These are phyloP conservation scores for Anser brachyrhynchus DNA, from an alignment of 2,113 vertebrate genomes.

Conservation along the genomic window DNA sequence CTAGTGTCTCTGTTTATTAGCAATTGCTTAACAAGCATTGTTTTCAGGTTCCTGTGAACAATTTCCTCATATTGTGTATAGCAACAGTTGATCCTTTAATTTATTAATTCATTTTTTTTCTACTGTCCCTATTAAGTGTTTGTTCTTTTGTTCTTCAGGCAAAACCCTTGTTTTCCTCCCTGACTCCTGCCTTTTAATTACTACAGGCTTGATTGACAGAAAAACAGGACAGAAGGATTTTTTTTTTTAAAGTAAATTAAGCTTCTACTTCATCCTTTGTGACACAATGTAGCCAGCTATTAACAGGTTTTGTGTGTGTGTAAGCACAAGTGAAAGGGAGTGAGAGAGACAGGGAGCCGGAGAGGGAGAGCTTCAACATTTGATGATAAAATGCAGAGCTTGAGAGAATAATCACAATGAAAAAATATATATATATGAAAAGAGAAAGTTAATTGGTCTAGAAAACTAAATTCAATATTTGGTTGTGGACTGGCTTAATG, in stretches of 20 bases:
- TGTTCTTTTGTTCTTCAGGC: not conserved
- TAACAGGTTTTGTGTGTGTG: not conserved
- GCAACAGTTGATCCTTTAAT: not conserved
- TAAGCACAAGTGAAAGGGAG: not conserved
- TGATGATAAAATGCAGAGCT: conserved; percentile 57
- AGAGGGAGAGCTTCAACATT: conserved; percentile 48
- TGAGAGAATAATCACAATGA: not conserved
- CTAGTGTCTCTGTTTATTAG: not conserved
- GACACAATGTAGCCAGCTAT: conserved; percentile 40
- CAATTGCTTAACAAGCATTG: not conserved
- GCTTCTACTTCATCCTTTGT: conserved; percentile 26
- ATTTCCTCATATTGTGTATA: not conserved
- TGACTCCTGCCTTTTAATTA: conserved; percentile 65
- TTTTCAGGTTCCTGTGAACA: not conserved
- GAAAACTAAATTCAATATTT: conserved; percentile 61
- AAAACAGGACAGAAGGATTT: not conserved
- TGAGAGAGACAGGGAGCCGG: not conserved
- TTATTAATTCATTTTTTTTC: conserved; percentile 58
- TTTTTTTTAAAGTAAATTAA: not conserved
- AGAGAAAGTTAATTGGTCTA: conserved; percentile 59
- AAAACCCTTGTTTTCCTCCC: not conserved
- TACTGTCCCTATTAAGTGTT: not conserved
- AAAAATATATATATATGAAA: not conserved
- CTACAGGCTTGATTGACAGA: conserved; percentile 61
- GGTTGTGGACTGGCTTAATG: conserved; percentile 64